phyloP scores from a whole-genome alignment of 64 coral and sea anemone genomes.

The Montipora cactus region DNA sequence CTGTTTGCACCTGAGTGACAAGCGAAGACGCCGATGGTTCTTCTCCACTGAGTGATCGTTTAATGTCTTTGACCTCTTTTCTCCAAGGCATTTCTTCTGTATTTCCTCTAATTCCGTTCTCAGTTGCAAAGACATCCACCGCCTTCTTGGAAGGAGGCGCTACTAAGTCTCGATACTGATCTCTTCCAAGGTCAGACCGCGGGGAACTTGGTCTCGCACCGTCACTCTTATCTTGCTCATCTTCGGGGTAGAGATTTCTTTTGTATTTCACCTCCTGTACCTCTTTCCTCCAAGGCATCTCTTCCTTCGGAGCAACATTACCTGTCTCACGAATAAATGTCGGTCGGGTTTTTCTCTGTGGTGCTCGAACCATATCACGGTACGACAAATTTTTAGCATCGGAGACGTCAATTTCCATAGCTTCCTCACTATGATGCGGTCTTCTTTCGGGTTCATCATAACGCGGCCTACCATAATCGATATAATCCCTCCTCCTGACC shows the following conservation, averaged over 20 bases:
- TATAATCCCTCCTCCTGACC: slow-evolving; percentile 22
- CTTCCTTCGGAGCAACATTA: not conserved
- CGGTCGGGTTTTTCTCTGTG: slow-evolving; percentile 9
- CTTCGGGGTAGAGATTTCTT: not conserved
- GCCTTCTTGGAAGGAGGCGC: slow-evolving; percentile 23
- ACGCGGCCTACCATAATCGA: not conserved
- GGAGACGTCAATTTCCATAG: slow-evolving; percentile 21
- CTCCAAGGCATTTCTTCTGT: slow-evolving; percentile 22
- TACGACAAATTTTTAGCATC: slow-evolving; percentile 44
- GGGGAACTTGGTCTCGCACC: slow-evolving; percentile 15
- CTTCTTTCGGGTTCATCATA: slow-evolving; percentile 15
- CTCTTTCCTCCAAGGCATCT: slow-evolving; percentile 47
- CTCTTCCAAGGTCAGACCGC: slow-evolving; percentile 29
- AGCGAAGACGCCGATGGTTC: not conserved
- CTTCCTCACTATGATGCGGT: not conserved
- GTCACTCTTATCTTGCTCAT: not conserved
- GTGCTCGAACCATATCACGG: slow-evolving; percentile 30
- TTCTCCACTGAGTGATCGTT: not conserved
- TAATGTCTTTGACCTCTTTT: slow-evolving; percentile 31
- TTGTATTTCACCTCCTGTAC: slow-evolving; percentile 24
- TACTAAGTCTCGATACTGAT: slow-evolving; percentile 21
- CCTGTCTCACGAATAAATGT: slow-evolving; percentile 24
- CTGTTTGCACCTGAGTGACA: not conserved
- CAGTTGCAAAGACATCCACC: not conserved
- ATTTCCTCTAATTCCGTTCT: not conserved